Conservation (phyloP, 2,113 vertebrate genomes). For the Peromyscus californicus region DNA sequence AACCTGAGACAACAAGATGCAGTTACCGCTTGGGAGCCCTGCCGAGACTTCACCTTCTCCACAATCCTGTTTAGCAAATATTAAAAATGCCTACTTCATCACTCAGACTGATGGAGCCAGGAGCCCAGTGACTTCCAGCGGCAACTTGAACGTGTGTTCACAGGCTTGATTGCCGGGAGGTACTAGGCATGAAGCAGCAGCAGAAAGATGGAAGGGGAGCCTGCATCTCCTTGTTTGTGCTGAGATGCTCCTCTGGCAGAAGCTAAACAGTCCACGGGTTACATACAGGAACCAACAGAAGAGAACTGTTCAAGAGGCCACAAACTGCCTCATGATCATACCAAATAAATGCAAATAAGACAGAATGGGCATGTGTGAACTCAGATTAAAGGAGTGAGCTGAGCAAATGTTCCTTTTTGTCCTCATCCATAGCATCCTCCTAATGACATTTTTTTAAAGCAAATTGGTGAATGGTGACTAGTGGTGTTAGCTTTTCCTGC, state of each 20-base stretch:
- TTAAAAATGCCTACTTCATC: slow-evolving; percentile 87
- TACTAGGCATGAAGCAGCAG: slow-evolving; percentile 30
- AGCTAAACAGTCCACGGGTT: neutral
- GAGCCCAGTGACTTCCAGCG: slow-evolving; percentile 68
- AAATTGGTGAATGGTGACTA: slow-evolving; percentile 51
- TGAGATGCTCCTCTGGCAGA: neutral
- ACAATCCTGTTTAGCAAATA: slow-evolving; percentile 87
- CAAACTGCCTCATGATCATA: slow-evolving; percentile 16
- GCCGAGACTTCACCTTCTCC: slow-evolving; percentile 87
- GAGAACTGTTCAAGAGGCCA: slow-evolving; percentile 50
- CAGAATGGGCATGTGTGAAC: slow-evolving; percentile 44
- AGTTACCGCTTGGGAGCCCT: slow-evolving; percentile 85
- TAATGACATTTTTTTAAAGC: slow-evolving; percentile 78
- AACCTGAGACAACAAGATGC: slow-evolving; percentile 88
- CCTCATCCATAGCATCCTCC: slow-evolving; percentile 61
- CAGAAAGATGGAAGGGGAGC: neutral
- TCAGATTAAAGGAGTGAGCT: slow-evolving; percentile 59
- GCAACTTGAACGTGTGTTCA: slow-evolving; percentile 42
- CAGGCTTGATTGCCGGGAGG: slow-evolving; percentile 6
- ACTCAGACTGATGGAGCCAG: slow-evolving; percentile 83
- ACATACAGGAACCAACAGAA: neutral
- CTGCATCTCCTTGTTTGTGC: neutral
- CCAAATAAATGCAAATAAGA: slow-evolving; percentile 69
- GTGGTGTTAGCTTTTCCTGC: neutral
- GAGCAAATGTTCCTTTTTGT: slow-evolving; percentile 68